A percentile compares a stretch with the other conserved stretches of the same genome.
phyloP scores from a whole-genome alignment of 2,113 vertebrate species.

The Leiothrix lutea region DNA sequence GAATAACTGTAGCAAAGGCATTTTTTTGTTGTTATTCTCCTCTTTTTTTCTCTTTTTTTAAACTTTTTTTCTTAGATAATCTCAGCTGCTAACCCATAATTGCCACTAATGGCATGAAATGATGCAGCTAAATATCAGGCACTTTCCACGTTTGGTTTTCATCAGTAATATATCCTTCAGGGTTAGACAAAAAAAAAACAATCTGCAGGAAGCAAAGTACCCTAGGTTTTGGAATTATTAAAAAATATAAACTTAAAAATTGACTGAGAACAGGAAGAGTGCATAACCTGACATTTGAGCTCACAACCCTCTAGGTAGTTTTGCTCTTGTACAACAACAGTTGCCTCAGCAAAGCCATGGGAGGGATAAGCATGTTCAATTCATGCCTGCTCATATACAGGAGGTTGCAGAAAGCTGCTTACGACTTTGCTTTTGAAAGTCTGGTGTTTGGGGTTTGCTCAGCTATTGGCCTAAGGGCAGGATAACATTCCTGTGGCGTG shows the following conservation, averaged over 20 bases:
- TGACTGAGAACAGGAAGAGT: neutral
- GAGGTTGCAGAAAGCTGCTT: neutral
- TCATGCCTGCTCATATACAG: neutral
- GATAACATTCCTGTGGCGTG: slow-evolving; percentile 64
- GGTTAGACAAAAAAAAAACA: neutral
- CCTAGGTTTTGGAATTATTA: neutral
- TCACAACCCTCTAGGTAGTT: neutral
- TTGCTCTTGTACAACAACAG: neutral
- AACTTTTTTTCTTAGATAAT: neutral
- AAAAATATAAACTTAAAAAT: neutral
- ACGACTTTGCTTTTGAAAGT: slow-evolving; percentile 31
- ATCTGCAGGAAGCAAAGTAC: neutral
- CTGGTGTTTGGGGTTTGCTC: slow-evolving; percentile 42
- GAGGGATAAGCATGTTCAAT: neutral
- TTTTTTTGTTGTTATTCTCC: neutral
- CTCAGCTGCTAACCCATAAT: neutral
- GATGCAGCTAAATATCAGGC: neutral
- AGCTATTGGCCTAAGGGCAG: slow-evolving; percentile 58
- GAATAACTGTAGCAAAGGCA: neutral
- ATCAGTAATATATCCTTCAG: neutral
- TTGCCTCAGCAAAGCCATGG: neutral
- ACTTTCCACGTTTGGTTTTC: neutral
- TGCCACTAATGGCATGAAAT: neutral
- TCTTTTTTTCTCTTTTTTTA: neutral
- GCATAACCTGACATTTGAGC: neutral